These are phyloP conservation scores for Limnephilus marmoratus DNA, from an alignment of 2,888 invertebrate species.

Conservation along the genomic window DNA sequence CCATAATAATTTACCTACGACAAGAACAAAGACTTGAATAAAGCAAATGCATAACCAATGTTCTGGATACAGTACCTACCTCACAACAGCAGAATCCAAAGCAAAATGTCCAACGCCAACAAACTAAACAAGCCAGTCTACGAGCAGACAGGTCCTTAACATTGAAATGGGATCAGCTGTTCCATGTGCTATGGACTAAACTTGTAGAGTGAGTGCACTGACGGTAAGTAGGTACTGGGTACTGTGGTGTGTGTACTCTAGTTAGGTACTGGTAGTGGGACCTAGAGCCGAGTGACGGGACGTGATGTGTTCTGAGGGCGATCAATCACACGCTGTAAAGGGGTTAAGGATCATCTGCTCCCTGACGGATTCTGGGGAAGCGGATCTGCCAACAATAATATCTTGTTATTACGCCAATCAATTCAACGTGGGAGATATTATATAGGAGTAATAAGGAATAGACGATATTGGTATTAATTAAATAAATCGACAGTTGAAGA, in stretches of 20 bases:
- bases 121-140: neutral
- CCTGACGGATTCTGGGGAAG: constrained; percentile 18
- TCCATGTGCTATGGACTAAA: neutral
- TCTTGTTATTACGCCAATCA: neutral
- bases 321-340: constrained; percentile 54
- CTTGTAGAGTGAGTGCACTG: neutral
- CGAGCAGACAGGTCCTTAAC: neutral
- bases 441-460: neutral
- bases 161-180: neutral
- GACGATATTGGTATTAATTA: too few relatives aligned
- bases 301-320: constrained; percentile 10
- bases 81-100: neutral
- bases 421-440: neutral
- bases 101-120: neutral
- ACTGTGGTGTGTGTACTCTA: too few relatives aligned
- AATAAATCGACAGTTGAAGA: too few relatives aligned
- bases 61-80: neutral
- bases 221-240: neutral
- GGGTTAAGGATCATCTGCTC: constrained; percentile 51
- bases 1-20: too few relatives aligned
- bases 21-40: neutral
- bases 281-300: neutral
- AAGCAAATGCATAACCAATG: neutral
- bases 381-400: constrained; percentile 28
- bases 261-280: neutral